phyloP scores from a whole-genome alignment of 2,797 vertebrate genomes.

The Acridotheres tristis region DNA sequence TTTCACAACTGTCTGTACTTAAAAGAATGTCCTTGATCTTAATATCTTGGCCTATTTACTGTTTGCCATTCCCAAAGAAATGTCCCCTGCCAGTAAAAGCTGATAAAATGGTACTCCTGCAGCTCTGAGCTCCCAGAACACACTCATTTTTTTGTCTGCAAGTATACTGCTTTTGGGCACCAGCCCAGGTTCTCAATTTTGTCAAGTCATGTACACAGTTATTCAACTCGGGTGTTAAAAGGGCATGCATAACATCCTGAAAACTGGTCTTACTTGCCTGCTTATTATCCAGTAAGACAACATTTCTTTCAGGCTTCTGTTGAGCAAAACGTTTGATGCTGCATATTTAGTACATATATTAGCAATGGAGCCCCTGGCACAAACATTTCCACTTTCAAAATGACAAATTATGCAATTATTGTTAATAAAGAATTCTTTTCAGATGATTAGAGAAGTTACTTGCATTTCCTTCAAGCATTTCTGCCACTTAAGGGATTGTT shows the following conservation, averaged over 20 bases:
- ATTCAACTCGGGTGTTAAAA: background rate
- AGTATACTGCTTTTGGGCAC: background rate
- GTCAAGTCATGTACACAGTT: background rate
- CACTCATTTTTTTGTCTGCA: background rate
- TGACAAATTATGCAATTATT: background rate
- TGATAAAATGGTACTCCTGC: background rate
- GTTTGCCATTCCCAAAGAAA: background rate
- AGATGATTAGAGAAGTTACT: background rate
- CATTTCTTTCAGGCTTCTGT: background rate
- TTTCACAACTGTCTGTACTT: background rate
- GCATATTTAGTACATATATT: background rate
- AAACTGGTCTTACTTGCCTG: background rate
- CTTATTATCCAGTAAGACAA: background rate
- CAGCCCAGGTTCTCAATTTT: background rate
- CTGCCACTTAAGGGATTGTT: background rate
- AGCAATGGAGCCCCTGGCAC: background rate
- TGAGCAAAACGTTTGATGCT: background rate
- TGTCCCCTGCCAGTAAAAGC: background rate
- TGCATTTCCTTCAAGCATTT: background rate
- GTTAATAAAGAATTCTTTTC: background rate
- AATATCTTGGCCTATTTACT: background rate
- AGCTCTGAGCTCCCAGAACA: background rate
- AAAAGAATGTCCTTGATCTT: background rate
- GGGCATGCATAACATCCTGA: background rate
- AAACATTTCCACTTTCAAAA: background rate